Conservation (phyloP, 1,140 invertebrate species). For the Hestina assimilis region DNA sequence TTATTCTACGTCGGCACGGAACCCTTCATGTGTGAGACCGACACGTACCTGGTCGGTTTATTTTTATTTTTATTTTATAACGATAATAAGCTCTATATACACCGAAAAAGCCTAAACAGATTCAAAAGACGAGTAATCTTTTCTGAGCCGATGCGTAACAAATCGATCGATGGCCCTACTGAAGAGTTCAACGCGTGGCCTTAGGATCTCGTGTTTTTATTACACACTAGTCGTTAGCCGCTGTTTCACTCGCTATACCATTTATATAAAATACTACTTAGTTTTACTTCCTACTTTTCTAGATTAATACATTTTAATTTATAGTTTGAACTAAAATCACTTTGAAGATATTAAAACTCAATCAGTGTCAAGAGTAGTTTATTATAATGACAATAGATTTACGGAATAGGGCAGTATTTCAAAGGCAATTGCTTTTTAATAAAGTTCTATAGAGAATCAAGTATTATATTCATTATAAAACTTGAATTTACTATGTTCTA, state of each 20-base stretch:
- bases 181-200: slow-evolving; percentile 65
- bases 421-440: background rate
- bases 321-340: background rate
- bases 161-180: slow-evolving; percentile 66
- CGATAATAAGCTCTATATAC: background rate
- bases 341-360: too few species aligned
- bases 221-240: background rate
- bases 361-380: too few species aligned
- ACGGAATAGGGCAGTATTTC: background rate
- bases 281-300: too few species aligned
- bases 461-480: background rate
- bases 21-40: too few species aligned
- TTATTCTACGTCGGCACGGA: too few species aligned
- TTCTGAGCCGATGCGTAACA: slow-evolving; percentile 36
- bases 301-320: background rate
- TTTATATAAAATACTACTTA: background rate
- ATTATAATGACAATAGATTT: too few species aligned
- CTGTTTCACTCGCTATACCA: background rate
- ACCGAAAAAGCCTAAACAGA: slow-evolving; percentile 6
- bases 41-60: too few species aligned
- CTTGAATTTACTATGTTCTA: background rate
- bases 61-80: too few species aligned
- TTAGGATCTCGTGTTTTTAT: slow-evolving; percentile 14
- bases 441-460: background rate
- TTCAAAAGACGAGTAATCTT: slow-evolving; percentile 15